Base-by-base conservation (phyloP, 2,797 vertebrate species). In the Ibycter americanus region DNA sequence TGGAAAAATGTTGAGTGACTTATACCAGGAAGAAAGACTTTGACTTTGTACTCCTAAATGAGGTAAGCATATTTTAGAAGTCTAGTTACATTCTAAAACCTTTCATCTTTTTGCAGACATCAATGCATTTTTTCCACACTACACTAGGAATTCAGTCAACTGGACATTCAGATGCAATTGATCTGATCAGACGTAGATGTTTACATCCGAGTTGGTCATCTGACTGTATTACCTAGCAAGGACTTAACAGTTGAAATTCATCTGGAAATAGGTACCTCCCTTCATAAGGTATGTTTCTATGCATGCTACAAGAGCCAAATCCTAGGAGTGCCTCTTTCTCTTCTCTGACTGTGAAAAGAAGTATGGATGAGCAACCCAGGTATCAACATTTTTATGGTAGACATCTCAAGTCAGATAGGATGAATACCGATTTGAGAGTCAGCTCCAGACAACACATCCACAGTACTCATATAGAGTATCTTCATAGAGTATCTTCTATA, bases 381-480 rank as follows among this genome's bases (percentile, higher is more conserved):
- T 56, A 44, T 15, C 27, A 73, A 9, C 1, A 1, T 62, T 70
- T 59, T 56, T 70, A 20, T 22, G n/a, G 38, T 16, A 58, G 51
- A 58, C 8, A 55, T n/a, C 15, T 73, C 74, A 63, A 59, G 38
- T 34, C 34, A 56, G 26, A 40, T 18, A 79, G 25, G 12, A 87
- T 46, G 47, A 83, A 87, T 56, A 17, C 56, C 23, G 34, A 0
- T 77, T 78, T 42, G 22, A 82, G 46, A 73, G 44, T 73, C 51
- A 13, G 11, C 77, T 92, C 32, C 52, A 84, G 52, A 34, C 17
- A 73, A 29, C 12, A 56, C 6, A 67, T 58, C 22, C 21, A 31
- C 2, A 2, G 77, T 66, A 70, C 12, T 42, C 3, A 0, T 70
- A 52, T 44, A n/a, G n/a, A n/a, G n/a, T n/a, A n/a, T n/a, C n/a